phyloP scores from a whole-genome alignment of 2,797 vertebrate genomes.

The Vipera ursinii region DNA sequence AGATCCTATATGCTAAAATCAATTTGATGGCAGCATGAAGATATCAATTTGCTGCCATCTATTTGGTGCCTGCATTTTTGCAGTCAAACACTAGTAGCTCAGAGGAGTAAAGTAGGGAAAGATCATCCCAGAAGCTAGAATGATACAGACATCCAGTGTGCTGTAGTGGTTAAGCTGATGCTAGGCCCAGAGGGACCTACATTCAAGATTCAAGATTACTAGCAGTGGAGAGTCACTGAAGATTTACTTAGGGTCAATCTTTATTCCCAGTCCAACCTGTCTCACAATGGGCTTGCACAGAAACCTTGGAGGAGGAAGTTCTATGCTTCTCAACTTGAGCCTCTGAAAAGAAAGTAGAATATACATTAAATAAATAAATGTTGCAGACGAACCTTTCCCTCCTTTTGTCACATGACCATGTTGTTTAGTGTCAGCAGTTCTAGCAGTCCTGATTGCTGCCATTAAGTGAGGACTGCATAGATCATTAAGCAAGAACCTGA shows the following conservation, averaged over 20 bases:
- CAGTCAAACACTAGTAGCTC: neutral
- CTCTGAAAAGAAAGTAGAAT: neutral
- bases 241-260: neutral
- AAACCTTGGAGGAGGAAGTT: neutral
- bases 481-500: neutral
- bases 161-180: neutral
- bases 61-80: neutral
- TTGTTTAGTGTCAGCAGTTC: neutral
- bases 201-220: neutral
- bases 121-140: neutral
- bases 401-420: neutral
- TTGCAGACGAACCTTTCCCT: neutral
- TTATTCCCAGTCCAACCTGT: neutral
- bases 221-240: neutral
- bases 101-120: neutral
- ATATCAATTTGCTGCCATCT: neutral
- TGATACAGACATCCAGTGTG: neutral
- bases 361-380: neutral
- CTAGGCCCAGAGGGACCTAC: neutral
- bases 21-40: neutral
- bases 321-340: neutral
- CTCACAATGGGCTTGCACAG: neutral
- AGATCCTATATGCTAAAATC: neutral
- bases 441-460: neutral
- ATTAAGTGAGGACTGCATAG: neutral